Base-by-base conservation (phyloP, 2,888 invertebrate species). In the Orchestes rusci region DNA sequence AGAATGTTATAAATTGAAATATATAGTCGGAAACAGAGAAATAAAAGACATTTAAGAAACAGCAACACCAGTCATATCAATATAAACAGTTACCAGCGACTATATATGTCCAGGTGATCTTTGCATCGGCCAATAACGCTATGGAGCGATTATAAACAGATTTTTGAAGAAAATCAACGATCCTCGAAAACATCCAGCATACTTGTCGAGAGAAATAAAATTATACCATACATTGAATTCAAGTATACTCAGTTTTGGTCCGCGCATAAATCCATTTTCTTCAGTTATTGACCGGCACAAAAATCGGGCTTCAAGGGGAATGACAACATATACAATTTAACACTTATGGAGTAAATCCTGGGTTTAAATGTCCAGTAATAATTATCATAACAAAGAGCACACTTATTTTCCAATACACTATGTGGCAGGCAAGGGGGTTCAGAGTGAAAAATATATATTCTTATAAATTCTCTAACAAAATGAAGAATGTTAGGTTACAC, bases 311-410 rank as follows among this genome's bases (percentile, higher is more conserved):
- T 46, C 28, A 10, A n/a, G n/a, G n/a, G n/a, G n/a, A n/a, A 34
- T 45, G 50, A 65, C 65, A 67, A 65, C 64, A 66, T 65, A 66
- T 65, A 64, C n/a, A n/a, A n/a, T n/a, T n/a, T 59, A 64, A 68
- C 67, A 67, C 65, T 56, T 63, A 67, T 35, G 62, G 64, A 43
- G 42, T 34, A 41, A 44, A 47, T 50, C 41, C 50, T 49, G 45
- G 50, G 10, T 10, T 43, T 48, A 40, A 45, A 46, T 45, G 52
- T 52, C 48, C 51, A 51, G 48, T 48, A 45, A 38, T 39, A 51
- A n/a, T n/a, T n/a, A n/a, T n/a, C n/a, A 10, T 56, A 57, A 57
- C 55, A 56, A 55, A 50, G 53, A 58, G 54, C 56, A 57, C 57
- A 56, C 56, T 56, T 56, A 56, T 53, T 10, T 51, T 58, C 49